Evolutionary conservation across 2,113 vertebrate genomes (phyloP).

Genomic region (Athene noctua): DNA sequence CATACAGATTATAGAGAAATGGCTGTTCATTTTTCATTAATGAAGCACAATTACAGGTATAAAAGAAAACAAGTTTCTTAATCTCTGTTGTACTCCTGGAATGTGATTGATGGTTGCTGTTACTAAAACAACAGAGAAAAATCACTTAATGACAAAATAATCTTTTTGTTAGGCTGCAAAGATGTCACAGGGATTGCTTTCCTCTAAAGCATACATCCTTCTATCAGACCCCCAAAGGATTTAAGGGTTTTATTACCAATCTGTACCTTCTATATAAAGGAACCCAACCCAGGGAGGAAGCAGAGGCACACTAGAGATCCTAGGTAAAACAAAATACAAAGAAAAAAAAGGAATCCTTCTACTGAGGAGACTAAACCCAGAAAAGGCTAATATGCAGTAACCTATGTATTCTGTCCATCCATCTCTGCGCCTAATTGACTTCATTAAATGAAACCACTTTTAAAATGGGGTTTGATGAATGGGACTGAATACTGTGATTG

Average conservation of each 20-base stretch:
- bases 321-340: no score
- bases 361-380: background rate
- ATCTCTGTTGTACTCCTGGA: background rate
- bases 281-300: background rate
- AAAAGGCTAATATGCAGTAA: background rate
- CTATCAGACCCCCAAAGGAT: background rate
- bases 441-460: background rate
- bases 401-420: background rate
- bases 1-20: background rate
- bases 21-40: background rate
- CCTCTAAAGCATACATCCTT: background rate
- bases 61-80: background rate
- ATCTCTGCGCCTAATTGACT: background rate
- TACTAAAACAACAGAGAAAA: constrained; percentile 23
- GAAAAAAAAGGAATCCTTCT: background rate
- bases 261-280: background rate
- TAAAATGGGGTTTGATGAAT: background rate
- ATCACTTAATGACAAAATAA: constrained; percentile 8
- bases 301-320: background rate
- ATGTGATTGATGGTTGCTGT: background rate
- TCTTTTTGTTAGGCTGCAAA: background rate
- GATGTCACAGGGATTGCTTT: background rate
- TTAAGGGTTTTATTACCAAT: background rate
- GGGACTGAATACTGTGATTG: background rate
- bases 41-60: background rate